A percentile compares a stretch with the other conserved stretches of the same genome.
Evolutionary conservation across 1,140 invertebrate genomes (phyloP).

Genomic region (Drosophila albomicans): DNA sequence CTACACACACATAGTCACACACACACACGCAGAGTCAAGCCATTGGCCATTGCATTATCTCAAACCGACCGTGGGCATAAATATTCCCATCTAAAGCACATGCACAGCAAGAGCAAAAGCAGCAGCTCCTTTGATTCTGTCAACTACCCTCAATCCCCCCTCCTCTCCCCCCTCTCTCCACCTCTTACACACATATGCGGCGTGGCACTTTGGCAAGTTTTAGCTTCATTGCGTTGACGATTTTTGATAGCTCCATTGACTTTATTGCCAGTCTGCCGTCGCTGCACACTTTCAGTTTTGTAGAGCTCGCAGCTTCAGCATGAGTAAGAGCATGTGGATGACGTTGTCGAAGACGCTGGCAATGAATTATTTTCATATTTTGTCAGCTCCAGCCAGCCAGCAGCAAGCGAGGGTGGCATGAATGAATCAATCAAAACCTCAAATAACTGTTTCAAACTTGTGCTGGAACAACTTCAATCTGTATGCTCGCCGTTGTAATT

Average conservation of each 20-base stretch:
- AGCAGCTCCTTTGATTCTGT: conserved; percentile 17
- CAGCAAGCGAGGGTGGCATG: not conserved
- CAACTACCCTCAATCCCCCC: not conserved
- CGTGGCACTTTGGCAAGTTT: conserved; percentile 67
- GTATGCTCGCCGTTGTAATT: not conserved
- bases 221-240: conserved; percentile 73
- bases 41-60: conserved; percentile 70
- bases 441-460: not conserved
- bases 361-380: conserved; percentile 83
- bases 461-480: not conserved
- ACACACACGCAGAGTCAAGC: not conserved
- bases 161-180: not conserved
- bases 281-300: conserved; percentile 75
- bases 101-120: conserved; percentile 19
- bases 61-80: conserved; percentile 57
- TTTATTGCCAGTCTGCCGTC: conserved; percentile 67
- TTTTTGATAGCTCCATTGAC: conserved; percentile 79
- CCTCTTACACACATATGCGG: conserved; percentile 35
- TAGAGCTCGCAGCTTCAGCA: conserved; percentile 3
- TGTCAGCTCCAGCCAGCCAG: conserved; percentile 10
- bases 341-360: conserved; percentile 34
- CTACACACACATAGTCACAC: conserved; percentile 31
- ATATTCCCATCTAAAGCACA: conserved; percentile 60
- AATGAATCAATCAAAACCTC: conserved; percentile 26
- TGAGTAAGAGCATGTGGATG: conserved; percentile 2